These are phyloP conservation scores for Mercenaria mercenaria DNA, from an alignment of 1,140 invertebrate genomes.

Conservation along the genomic window DNA sequence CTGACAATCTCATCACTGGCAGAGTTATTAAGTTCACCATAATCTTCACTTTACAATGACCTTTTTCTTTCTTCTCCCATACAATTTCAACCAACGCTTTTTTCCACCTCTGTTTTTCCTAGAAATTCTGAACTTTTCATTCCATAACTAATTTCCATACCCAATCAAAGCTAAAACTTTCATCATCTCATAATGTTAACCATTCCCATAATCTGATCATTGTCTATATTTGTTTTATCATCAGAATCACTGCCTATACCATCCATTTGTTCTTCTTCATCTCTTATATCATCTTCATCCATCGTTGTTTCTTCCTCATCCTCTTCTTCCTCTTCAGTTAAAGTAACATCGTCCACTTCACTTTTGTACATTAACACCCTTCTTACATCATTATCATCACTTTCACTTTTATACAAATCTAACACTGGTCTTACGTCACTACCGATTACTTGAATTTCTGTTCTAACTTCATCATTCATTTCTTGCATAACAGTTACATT, in stretches of 20 bases:
- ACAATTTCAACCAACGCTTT: no score
- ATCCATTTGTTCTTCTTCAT: constrained; percentile 28
- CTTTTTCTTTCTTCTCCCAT: no score
- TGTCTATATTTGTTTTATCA: constrained; percentile 36
- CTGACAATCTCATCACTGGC: no score
- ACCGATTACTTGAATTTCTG: not conserved
- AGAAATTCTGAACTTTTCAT: no score
- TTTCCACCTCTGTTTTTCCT: no score
- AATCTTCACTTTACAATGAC: no score
- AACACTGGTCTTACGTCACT: not conserved
- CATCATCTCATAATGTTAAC: constrained; percentile 31
- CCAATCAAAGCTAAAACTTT: no score
- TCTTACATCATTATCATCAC: constrained; percentile 35
- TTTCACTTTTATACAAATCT: constrained; percentile 17
- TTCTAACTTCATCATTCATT: not conserved
- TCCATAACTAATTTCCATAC: no score
- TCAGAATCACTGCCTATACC: constrained; percentile 44
- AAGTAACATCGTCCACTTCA: not conserved
- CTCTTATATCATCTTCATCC: constrained; percentile 36
- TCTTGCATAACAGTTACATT: not conserved
- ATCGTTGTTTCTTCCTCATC: constrained; percentile 12
- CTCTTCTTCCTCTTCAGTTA: constrained; percentile 38
- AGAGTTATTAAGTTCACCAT: no score
- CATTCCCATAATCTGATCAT: constrained; percentile 36
- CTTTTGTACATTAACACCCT: constrained; percentile 23